Evolutionary conservation across 2,888 invertebrate species (phyloP), one percentile per base, ranked within the genome.

Genomic region (Lapara coniferarum): DNA sequence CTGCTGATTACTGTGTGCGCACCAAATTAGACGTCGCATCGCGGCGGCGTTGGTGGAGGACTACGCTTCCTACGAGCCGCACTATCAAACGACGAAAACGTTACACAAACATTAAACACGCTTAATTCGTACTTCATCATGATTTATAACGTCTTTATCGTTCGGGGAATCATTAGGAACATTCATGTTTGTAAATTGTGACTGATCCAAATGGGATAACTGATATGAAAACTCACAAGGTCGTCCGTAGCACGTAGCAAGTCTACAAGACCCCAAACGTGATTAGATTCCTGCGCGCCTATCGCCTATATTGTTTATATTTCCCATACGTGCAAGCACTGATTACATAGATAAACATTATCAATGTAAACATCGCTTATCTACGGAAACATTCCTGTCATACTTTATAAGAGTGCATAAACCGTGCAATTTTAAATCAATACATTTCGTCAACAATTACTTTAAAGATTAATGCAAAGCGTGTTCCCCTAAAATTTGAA

Each of bases 1-100:
- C 81, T 85, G 82, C 87, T 93, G 91, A 91, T 92, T 92, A 87
- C 87, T 88, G 85, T 89, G 85, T 90, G 85, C 89, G 84, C 82
- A 84, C 82, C 80, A 83, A 85, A 88, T 91, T 89, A 88, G 12
- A 55, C 67, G 67, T 44, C 46, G 56, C 67, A 56, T 44, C 46
- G 56, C 56, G 67, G 37, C 37, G 67, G 10, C 66, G 19, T 13
- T 25, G 55, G 16, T 13, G 37, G 53, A 67, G 78, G 19, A 49
- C 49, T 49, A 25, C 19, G 46, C 49, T 63, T 63, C 63, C 19
- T 63, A 63, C 19, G 19, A 49, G 19, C 46, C 49, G 19, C 77
- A 25, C 77, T 78, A 77, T 81, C 81, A 80, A 80, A 78, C 82
- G 76, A 73, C 82, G 76, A 73, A 81, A 83, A 82, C 82, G 81